Conservation (phyloP, 2,797 vertebrate species). For the Peromyscus nudipes region DNA sequence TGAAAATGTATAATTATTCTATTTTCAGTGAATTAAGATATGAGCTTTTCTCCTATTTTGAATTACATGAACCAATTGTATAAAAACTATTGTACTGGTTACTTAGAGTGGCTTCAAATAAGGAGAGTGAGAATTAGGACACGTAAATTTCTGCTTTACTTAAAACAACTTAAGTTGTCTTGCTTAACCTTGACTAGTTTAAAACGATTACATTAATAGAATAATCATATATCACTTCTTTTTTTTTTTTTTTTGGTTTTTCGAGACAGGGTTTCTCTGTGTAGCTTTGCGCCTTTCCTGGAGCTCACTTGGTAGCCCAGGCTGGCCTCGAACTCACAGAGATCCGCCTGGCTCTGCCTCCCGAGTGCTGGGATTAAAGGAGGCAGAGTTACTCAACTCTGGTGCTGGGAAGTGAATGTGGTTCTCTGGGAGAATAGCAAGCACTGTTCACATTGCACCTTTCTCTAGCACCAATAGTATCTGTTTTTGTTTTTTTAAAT, state of each 20-base stretch:
- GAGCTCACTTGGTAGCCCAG: too few species aligned
- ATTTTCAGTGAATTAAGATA: conserved; percentile 22
- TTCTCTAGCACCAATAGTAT: not conserved
- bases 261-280: too few species aligned
- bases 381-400: not conserved
- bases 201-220: conserved; percentile 46
- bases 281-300: too few species aligned
- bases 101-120: not conserved
- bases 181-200: not conserved
- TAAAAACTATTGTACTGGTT: not conserved
- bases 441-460: not conserved
- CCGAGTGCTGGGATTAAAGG: too few species aligned
- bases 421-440: not conserved
- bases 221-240: not conserved
- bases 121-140: not conserved
- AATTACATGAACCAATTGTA: not conserved
- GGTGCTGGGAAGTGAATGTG: not conserved
- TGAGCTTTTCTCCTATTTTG: conserved; percentile 37
- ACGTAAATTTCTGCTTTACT: conserved; percentile 9
- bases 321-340: too few species aligned
- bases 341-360: too few species aligned
- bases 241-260: too few species aligned
- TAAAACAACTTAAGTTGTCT: not conserved
- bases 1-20: not conserved
- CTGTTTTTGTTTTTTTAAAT: not conserved